Base-by-base conservation (phyloP, 2,888 invertebrate genomes). In the Trilocha varians region DNA sequence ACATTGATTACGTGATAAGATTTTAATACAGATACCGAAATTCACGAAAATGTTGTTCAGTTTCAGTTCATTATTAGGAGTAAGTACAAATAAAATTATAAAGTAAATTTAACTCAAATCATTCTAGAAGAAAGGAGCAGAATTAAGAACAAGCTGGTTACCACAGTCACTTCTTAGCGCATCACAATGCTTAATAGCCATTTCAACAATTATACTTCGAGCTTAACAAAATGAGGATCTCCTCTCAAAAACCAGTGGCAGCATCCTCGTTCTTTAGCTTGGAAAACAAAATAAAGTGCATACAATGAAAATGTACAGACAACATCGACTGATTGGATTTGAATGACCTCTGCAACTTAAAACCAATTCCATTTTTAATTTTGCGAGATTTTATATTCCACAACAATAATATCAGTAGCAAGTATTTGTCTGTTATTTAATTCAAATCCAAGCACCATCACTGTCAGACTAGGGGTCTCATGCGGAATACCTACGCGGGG, bases 401-500 rank as follows among this genome's bases (percentile, higher is more conserved):
- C 25, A 18, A 18, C 4, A 18, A 5, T 18, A 8, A 18, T 18
- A 18, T 18, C 4, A 18, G 8, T 18, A 5, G 18, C 8, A 18
- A 18, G 8, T 18, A 25, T 25, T 25, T 25, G n/a, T 25, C 11
- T 6, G 25, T 11, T 2, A 6, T 25, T 9, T 6, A 39, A 68
- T 78, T 70, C 76, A 78, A 79, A 73, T 78, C 75, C 79, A 78
- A 76, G 73, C 70, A 56, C 11, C 25, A 46, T 49, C 46, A 43
- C 60, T 61, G 55, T 53, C 59, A 66, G 57, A 62, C 62, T 50
- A 55, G 64, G 62, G 62, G 62, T 59, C 49, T 45, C 84, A 82
- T 84, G 83, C 84, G 72, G 63, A 78, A 84, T 84, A 91, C 92
- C 91, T 91, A 95, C 95, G 93, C 79, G 91, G 92, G 73, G 93